phyloP scores from a whole-genome alignment of 2,797 vertebrate species.

The Semaprochilodus insignis region DNA sequence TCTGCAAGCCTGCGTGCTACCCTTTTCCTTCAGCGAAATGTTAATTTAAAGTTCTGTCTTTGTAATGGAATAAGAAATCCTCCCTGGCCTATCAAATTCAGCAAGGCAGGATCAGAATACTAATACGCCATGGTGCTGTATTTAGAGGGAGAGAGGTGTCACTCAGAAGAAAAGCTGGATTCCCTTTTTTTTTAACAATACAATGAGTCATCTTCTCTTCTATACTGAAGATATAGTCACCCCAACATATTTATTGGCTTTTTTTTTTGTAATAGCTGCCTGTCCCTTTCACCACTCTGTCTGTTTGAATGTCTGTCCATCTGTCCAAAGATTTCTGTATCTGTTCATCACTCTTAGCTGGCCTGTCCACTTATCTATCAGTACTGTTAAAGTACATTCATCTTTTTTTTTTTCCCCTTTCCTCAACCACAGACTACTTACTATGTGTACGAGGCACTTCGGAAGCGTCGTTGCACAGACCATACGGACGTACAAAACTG shows the following conservation, averaged over 20 bases:
- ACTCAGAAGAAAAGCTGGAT: constrained; percentile 65
- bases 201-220: constrained; percentile 65
- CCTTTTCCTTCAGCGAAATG: constrained; percentile 99
- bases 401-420: not conserved
- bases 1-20: constrained; percentile 97
- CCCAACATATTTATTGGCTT: not conserved
- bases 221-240: constrained; percentile 31
- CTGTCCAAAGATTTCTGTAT: not conserved
- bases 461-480: constrained; percentile 97
- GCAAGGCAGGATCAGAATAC: constrained; percentile 95
- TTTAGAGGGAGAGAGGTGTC: constrained; percentile 55
- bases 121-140: constrained; percentile 80
- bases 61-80: constrained; percentile 99
- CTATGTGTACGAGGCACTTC: constrained; percentile 97
- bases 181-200: constrained; percentile 57
- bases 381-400: not conserved
- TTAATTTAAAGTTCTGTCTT: constrained; percentile 99
- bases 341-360: not conserved
- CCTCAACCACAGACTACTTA: constrained; percentile 87
- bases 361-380: not conserved
- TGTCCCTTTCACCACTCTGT: not conserved
- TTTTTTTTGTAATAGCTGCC: constrained; percentile 15
- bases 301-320: not conserved
- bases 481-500: constrained; percentile 96
- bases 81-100: constrained; percentile 98